phyloP scores from a whole-genome alignment of 2,113 vertebrate genomes.

The Anseranas semipalmata region DNA sequence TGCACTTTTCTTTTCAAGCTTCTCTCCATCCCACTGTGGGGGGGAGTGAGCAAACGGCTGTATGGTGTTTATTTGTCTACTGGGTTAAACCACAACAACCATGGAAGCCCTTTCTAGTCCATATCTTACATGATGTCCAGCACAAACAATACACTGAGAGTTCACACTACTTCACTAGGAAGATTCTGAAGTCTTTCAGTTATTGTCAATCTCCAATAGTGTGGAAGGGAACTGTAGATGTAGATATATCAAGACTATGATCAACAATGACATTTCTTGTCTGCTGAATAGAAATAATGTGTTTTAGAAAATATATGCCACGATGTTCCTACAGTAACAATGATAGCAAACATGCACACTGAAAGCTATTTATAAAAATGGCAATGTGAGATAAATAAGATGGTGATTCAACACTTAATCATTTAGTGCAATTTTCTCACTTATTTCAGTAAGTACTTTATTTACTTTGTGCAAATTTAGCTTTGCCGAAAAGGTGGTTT shows the following conservation, averaged over 20 bases:
- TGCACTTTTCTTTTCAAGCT: not conserved
- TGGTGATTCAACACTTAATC: slow-evolving; percentile 17
- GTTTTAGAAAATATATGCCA: not conserved
- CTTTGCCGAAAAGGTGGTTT: not conserved
- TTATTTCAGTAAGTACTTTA: not conserved
- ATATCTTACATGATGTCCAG: not conserved
- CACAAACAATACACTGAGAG: not conserved
- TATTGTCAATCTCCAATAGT: not conserved
- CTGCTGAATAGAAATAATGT: not conserved
- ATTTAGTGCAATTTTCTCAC: slow-evolving; percentile 21
- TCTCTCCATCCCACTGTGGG: not conserved
- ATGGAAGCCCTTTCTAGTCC: not conserved
- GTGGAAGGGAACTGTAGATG: not conserved
- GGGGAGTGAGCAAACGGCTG: not conserved
- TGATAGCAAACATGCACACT: not conserved
- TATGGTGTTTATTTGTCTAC: not conserved
- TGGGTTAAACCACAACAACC: not conserved
- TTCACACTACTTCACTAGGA: not conserved
- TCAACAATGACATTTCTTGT: not conserved
- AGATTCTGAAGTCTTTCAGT: not conserved
- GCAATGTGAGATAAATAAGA: not conserved
- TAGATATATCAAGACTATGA: not conserved
- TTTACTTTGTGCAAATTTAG: slow-evolving; percentile 14
- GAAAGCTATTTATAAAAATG: slow-evolving; percentile 29
- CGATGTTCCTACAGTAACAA: not conserved